Base-by-base conservation (phyloP, 2,797 vertebrate genomes). In the Oreonectes daqikongensis region DNA sequence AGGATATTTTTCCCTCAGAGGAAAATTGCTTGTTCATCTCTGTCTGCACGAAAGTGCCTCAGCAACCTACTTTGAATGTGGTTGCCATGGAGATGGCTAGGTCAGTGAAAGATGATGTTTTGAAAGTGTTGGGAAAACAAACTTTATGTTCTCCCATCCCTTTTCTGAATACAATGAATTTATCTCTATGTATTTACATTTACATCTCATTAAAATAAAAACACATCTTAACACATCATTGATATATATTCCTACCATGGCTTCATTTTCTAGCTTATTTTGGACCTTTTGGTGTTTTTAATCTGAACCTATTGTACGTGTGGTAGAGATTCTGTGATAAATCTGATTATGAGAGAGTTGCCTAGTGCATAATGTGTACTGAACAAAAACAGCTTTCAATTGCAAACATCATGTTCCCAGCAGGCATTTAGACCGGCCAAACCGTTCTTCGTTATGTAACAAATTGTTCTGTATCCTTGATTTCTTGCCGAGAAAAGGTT, bases 1-100 rank as follows among this genome's bases (percentile, higher is more conserved):
- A 38, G 30, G 32, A 35, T n/a, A 20, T 26, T 46, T 44, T 35
- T 24, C n/a, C 26, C 35, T 42, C 15, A 9, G 77, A 74, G 9
- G 61, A 75, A 69, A 69, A 81, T 42, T 38, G 67, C 48, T 77
- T 83, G 60, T 57, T 84, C 69, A 68, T 60, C 38, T 79, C 68
- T 63, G 57, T 46, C 69, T 72, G 52, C 28, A 26, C 66, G n/a
- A 67, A 72, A 78, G 83, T 83, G 69, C 63, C 84, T 72, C 57
- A 28, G 73, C 73, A 88, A 70, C 86, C 80, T 86, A 86, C 70
- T 85, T 89, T 82, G 77, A 50, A 82, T 84, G 55, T 55, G 35
- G 79, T 84, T 86, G 77, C 83, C 81, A 67, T 86, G 78, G 85
- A 81, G 78, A 84, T 79, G 18, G 57, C 64, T 26, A 48, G 68